phyloP scores from a whole-genome alignment of 2,888 invertebrate genomes.

The Chrysomela aeneicollis region DNA sequence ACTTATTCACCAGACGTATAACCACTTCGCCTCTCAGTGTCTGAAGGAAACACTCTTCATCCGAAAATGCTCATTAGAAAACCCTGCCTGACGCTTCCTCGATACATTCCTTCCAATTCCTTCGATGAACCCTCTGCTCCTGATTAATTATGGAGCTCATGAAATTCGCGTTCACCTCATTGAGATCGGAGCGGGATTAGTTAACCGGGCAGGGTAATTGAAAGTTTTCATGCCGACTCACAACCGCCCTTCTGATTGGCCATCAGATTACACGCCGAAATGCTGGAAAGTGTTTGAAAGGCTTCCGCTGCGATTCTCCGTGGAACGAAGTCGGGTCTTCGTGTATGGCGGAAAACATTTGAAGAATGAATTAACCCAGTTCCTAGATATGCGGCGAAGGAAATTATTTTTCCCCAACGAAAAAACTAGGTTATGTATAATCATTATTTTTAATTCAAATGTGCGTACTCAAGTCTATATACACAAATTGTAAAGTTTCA shows the following conservation, averaged over 20 bases:
- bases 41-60: not conserved
- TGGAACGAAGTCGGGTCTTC: conserved; percentile 18
- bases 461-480: no score
- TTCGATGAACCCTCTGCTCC: not conserved
- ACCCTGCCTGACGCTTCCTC: not conserved
- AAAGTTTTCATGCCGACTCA: conserved; percentile 37
- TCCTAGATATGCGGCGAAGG: not conserved
- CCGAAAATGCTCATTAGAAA: not conserved
- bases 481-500: no score
- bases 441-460: no score
- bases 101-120: not conserved
- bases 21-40: no score
- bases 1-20: no score
- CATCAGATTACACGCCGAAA: conserved; percentile 34
- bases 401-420: not conserved
- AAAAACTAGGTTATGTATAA: no score
- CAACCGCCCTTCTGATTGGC: conserved; percentile 32
- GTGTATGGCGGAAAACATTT: not conserved
- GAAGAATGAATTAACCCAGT: conserved; percentile 1
- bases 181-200: conserved; percentile 28
- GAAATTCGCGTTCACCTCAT: conserved; percentile 32
- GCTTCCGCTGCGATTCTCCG: conserved; percentile 23
- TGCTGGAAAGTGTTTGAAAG: conserved; percentile 28
- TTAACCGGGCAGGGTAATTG: conserved; percentile 35
- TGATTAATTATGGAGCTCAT: conserved; percentile 28